Evolutionary conservation across 2,113 vertebrate species (phyloP).

Genomic region (Toxotes jaculatrix): DNA sequence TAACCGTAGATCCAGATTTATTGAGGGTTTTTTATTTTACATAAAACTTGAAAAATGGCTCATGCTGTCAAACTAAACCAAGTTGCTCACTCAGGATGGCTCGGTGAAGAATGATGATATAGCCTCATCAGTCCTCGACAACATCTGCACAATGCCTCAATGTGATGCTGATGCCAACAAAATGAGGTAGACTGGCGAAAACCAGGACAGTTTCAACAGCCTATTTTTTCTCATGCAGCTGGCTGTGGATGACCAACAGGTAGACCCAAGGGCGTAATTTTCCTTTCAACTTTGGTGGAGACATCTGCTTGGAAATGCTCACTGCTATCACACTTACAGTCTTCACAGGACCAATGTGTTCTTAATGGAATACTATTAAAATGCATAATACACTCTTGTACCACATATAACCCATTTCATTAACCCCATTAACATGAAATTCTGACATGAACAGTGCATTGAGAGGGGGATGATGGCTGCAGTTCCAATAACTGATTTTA

Average conservation of each 20-base stretch:
- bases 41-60: not conserved
- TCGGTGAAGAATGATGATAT: slow-evolving; percentile 9
- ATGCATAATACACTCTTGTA: not conserved
- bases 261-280: slow-evolving; percentile 12
- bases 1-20: not conserved
- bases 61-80: slow-evolving; percentile 8
- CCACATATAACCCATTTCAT: not conserved
- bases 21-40: not conserved
- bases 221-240: slow-evolving; percentile 11
- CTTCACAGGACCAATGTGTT: not conserved
- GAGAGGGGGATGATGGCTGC: not conserved
- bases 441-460: not conserved
- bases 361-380: not conserved
- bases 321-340: slow-evolving; percentile 9
- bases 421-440: not conserved
- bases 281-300: slow-evolving; percentile 11
- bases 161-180: slow-evolving; percentile 31
- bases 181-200: not conserved
- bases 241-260: slow-evolving; percentile 35
- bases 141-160: not conserved
- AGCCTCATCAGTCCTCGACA: not conserved
- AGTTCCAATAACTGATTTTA: not conserved
- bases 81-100: not conserved
- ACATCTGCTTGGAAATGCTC: slow-evolving; percentile 41
- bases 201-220: slow-evolving; percentile 11